These are phyloP conservation scores for Carapus acus DNA, from an alignment of 2,797 vertebrate genomes.

Conservation along the genomic window DNA sequence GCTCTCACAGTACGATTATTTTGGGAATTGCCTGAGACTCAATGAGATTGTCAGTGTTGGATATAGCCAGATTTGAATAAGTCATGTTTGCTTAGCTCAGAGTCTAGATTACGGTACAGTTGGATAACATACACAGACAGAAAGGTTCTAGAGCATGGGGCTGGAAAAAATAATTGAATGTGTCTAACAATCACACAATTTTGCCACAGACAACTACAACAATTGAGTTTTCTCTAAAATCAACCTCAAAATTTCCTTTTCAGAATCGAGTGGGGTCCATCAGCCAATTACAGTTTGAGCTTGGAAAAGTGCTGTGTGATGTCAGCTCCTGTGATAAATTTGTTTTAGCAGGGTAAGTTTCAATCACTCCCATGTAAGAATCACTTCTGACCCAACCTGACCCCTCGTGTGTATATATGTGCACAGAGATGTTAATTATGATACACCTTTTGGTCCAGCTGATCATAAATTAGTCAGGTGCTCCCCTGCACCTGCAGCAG, in stretches of 20 bases:
- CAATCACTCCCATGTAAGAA: background rate
- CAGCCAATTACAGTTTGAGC: conserved; percentile 85
- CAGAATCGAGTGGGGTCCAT: conserved; percentile 89
- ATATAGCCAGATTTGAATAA: background rate
- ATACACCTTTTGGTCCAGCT: too few relatives aligned
- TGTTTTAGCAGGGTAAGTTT: conserved; percentile 87
- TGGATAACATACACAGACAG: background rate
- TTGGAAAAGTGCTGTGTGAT: conserved; percentile 86
- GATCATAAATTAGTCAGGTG: too few relatives aligned
- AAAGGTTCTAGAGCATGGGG: background rate
- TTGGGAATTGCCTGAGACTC: background rate
- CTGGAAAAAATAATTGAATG: background rate
- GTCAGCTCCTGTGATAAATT: conserved; percentile 81
- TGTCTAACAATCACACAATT: background rate
- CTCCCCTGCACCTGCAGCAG: too few relatives aligned
- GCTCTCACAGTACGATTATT: background rate
- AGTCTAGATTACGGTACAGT: background rate
- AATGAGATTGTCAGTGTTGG: background rate
- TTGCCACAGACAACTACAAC: background rate
- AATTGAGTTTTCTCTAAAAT: background rate
- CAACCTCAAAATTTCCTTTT: conserved; percentile 28
- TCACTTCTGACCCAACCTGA: background rate
- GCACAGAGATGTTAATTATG: accelerated
- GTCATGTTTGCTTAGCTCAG: background rate
- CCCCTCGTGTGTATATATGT: background rate